phyloP scores from a whole-genome alignment of 2,797 vertebrate species.

The Coreius guichenoti region DNA sequence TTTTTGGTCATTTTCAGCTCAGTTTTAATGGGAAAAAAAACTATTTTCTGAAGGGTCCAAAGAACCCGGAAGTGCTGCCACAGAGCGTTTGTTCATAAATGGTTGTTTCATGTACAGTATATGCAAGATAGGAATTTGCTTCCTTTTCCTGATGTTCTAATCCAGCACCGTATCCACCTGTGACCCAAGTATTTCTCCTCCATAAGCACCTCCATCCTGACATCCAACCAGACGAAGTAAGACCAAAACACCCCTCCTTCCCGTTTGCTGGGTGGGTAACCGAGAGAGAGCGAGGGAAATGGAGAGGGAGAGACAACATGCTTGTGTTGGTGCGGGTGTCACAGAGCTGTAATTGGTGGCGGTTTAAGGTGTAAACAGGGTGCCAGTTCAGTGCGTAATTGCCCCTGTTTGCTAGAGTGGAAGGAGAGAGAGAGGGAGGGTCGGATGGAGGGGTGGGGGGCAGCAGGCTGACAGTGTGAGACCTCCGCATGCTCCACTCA shows the following conservation, averaged over 20 bases:
- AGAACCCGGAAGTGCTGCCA: not conserved
- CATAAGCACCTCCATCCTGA: slow-evolving; percentile 43
- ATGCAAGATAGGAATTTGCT: not conserved
- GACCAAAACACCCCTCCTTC: slow-evolving; percentile 56
- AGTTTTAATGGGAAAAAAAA: not conserved
- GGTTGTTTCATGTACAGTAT: not conserved
- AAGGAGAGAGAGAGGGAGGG: slow-evolving; percentile 65
- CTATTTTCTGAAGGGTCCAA: not conserved
- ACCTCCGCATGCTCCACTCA: slow-evolving; percentile 62
- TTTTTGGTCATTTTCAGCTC: not conserved
- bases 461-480: slow-evolving; percentile 71
- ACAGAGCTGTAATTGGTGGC: slow-evolving; percentile 80
- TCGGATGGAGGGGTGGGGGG: slow-evolving; percentile 58
- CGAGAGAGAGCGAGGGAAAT: slow-evolving; percentile 26
- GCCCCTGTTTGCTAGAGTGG: slow-evolving; percentile 65
- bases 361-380: slow-evolving; percentile 81
- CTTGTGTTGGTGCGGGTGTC: slow-evolving; percentile 71
- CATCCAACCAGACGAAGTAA: slow-evolving; percentile 49
- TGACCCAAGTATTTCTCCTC: slow-evolving; percentile 40
- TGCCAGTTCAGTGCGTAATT: slow-evolving; percentile 73
- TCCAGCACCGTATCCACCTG: slow-evolving; percentile 19
- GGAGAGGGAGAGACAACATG: slow-evolving; percentile 51
- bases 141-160: not conserved
- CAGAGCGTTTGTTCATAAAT: not conserved
- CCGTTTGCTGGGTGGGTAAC: slow-evolving; percentile 29